Evolutionary conservation across 2,113 vertebrate species (phyloP).

Genomic region (Cheilinus undulatus): DNA sequence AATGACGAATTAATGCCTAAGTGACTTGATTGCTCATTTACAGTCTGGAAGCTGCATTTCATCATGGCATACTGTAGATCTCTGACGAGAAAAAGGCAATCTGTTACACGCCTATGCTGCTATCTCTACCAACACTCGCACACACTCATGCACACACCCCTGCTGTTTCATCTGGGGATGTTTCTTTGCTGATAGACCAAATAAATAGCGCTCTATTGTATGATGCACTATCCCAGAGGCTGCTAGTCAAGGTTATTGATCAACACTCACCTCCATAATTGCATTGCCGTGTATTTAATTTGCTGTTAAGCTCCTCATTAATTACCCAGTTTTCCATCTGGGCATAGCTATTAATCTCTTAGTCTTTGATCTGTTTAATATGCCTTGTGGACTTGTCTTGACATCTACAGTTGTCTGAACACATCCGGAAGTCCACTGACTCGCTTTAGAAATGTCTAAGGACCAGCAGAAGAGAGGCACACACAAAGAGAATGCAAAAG

Average conservation of each 20-base stretch:
- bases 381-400: conserved; percentile 58
- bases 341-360: conserved; percentile 69
- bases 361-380: conserved; percentile 72
- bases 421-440: conserved; percentile 40
- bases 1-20: conserved; percentile 59
- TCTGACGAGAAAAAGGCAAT: conserved; percentile 1
- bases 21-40: conserved; percentile 42
- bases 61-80: background rate
- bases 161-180: conserved; percentile 36
- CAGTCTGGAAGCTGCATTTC: conserved; percentile 27
- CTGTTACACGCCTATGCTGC: background rate
- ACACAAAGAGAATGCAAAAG: background rate
- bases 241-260: conserved; percentile 77
- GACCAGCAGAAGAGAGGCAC: background rate
- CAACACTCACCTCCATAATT: conserved; percentile 71
- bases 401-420: conserved; percentile 54
- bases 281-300: conserved; percentile 74
- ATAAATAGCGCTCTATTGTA: conserved; percentile 42
- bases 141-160: conserved; percentile 12
- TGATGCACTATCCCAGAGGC: conserved; percentile 57
- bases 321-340: conserved; percentile 67
- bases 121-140: background rate
- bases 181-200: conserved; percentile 43
- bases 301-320: conserved; percentile 68
- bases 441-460: conserved; percentile 22